Base-by-base conservation (phyloP, 1,140 invertebrate genomes). In the Drosophila azteca region DNA sequence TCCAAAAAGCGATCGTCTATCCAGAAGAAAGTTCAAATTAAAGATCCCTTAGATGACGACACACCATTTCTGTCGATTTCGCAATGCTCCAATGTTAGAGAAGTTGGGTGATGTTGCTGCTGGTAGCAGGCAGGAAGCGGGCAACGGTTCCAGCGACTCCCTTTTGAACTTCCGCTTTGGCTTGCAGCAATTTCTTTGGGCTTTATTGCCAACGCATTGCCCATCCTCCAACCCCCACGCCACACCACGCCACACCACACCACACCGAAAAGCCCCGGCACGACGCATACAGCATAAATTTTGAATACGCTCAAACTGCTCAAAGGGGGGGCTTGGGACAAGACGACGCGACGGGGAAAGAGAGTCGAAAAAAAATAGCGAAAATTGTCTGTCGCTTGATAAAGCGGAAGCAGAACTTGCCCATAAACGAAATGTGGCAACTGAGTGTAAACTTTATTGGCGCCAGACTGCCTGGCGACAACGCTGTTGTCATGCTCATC, bases 401-500 rank as follows among this genome's bases (percentile, higher is more conserved):
- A 87, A 87, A 88, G 79, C 83, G 83, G 83, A 88, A 88, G 83
- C 83, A 88, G 79, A 88, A 88, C 83, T 88, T 88, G 83, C 76
- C 83, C 83, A 88, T 88, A 88, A 88, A 88, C 83, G 83, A 88
- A 88, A 88, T 88, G 83, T 88, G 83, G 83, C 83, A 88, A 88
- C 83, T 88, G 83, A 79, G 84, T 88, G 83, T 85, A 88, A 90
- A 90, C 88, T 90, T 90, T 88, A 81, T 80, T 90, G 88, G 88
- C 88, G 88, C 88, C 88, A 87, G 88, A 79, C 88, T 84, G 81
- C 65, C 83, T 90, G 88, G 79, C 87, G 81, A 81, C 78, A 72
- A 67, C 65, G 64, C 50, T 65, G 80, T 81, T 81, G 79, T 71
- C 78, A 51, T 61, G 20, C 52, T 53, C 70, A 53, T 70, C 72